Evolutionary conservation across 2,888 invertebrate species (phyloP).

Genomic region (Eupithecia dodoneata): DNA sequence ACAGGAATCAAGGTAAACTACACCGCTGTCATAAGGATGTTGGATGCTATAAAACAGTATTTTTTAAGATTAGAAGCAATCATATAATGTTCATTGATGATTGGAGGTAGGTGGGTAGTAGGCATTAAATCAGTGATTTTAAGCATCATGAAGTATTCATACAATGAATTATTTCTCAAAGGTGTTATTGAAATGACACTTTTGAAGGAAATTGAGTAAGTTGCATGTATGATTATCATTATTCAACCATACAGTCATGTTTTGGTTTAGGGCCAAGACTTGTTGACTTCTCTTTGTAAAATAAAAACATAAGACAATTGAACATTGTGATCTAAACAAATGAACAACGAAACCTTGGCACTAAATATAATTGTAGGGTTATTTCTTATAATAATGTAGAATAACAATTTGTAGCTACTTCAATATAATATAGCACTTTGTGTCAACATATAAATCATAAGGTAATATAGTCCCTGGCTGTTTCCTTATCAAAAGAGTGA

Average conservation of each 20-base stretch:
- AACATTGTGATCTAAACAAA: conserved; percentile 9
- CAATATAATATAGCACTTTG: not conserved
- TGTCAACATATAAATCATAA: not conserved
- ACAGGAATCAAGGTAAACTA: conserved; percentile 25
- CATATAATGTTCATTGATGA: not conserved
- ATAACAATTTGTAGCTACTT: not conserved
- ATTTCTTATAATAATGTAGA: not conserved
- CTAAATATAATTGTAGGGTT: not conserved
- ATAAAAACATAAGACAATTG: not conserved
- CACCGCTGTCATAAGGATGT: not conserved
- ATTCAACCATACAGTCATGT: conserved; percentile 14
- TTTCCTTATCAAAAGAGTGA: conserved; percentile 35
- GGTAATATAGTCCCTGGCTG: conserved; percentile 24
- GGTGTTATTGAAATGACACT: conserved; percentile 1
- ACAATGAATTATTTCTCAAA: conserved; percentile 12
- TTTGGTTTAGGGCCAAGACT: not conserved
- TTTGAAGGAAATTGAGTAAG: conserved; percentile 21
- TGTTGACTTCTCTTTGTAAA: not conserved
- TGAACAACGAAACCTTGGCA: not conserved
- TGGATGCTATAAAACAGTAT: not conserved
- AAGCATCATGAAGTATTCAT: not conserved
- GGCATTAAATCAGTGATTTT: not conserved
- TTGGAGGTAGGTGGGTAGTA: not conserved
- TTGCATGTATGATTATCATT: conserved; percentile 5
- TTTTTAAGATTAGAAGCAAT: not conserved